Base-by-base conservation (phyloP, 1,140 invertebrate species). In the Callitettix versicolor region DNA sequence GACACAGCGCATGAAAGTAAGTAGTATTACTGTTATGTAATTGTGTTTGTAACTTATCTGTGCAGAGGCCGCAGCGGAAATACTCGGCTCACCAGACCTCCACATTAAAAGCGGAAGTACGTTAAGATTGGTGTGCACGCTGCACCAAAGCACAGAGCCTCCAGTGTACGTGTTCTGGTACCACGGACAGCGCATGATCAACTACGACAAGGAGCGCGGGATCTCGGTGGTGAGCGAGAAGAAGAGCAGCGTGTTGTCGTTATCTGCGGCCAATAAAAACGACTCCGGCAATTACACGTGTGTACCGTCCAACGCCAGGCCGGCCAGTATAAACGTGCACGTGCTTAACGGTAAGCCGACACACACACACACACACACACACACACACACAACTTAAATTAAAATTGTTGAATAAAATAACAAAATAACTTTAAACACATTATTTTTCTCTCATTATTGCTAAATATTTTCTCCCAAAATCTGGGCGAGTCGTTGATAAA, bases 231-330 rank as follows among this genome's bases (percentile, higher is more conserved):
- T 63, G 21, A 71, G 69, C 44, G 68, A 68, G 9, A 65, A 67
- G n/a, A 76, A 79, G 48, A 77, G 75, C 48, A 81, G 78, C 55
- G 76, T 75, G 58, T 69, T 88, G 52, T 79, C 79, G 51, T 83
- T 88, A 56, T 76, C 76, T 30, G 76, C 73, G 57, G 82, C 84
- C 15, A 76, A 79, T 43, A 76, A 75, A 14, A 73, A 79, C 7
- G 86, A 93, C 62, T 86, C 87, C 11, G 89, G 89, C 11, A 91
- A 92, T 71, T 93, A 91, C 68, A 88, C 87, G 6, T 93, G 89
- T 66, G 79, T 87, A 40, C 85, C 88, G 2, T 89, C 85, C 66
- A 91, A 91, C 64, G 86, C 88, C 6, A 80, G 86, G 38, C 82
- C 88, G 0, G 86, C 84, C 53, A 86, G 85, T 60, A 85, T 88